Conservation (phyloP, 2,888 invertebrate species). For the Pyrgus malvae region DNA sequence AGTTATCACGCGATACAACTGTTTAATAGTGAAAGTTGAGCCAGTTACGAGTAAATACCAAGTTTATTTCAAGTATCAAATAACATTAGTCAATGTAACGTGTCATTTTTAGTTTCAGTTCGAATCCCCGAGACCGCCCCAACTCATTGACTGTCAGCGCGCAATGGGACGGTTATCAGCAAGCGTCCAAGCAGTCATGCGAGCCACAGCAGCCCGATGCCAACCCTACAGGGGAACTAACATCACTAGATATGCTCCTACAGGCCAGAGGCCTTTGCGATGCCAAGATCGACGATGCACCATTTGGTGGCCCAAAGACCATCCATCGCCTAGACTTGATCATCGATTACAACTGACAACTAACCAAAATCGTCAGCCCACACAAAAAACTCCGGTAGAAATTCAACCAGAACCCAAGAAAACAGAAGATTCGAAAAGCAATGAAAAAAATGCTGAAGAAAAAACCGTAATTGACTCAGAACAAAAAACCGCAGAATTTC, state of each 20-base stretch:
- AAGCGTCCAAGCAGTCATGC: slow-evolving; percentile 65
- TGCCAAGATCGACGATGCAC: slow-evolving; percentile 60
- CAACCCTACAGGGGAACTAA: slow-evolving; percentile 70
- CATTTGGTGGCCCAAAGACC: slow-evolving; percentile 67
- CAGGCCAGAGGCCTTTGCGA: slow-evolving; percentile 59
- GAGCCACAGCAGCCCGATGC: slow-evolving; percentile 60
- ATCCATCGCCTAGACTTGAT: slow-evolving; percentile 54
- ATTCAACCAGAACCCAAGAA: slow-evolving; percentile 37
- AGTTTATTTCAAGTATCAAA: too few species aligned
- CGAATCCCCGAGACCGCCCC: slow-evolving; percentile 63
- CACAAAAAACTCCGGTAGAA: slow-evolving; percentile 31
- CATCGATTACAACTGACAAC: slow-evolving; percentile 43
- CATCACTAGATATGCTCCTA: slow-evolving; percentile 68
- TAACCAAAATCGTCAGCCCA: slow-evolving; percentile 36
- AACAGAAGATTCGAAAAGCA: slow-evolving; percentile 39
- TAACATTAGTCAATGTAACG: too few species aligned
- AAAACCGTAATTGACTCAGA: slow-evolving; percentile 34
- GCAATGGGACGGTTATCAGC: slow-evolving; percentile 64
- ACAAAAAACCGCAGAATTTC: slow-evolving; percentile 28
- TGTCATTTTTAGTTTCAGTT: slow-evolving; percentile 65
- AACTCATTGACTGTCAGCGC: slow-evolving; percentile 59
- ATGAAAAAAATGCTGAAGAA: slow-evolving; percentile 36
- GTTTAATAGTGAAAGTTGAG: too few species aligned
- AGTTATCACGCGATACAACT: too few species aligned
- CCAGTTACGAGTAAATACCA: too few species aligned